Conservation (phyloP, 2,797 vertebrate genomes). For the Tapera naevia region DNA sequence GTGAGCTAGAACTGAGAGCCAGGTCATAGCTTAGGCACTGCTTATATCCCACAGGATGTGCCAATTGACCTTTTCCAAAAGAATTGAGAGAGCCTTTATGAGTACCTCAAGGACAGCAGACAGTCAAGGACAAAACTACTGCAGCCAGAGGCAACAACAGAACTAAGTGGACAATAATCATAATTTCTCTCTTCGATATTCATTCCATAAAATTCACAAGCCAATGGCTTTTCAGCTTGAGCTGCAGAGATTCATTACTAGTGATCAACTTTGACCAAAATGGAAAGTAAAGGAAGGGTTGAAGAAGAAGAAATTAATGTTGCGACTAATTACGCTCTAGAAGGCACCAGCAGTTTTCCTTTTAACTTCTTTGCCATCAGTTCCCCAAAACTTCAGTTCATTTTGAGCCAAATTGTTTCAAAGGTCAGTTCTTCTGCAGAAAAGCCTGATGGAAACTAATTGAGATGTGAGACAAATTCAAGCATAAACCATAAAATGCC, state of each 20-base stretch:
- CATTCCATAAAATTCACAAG: not conserved
- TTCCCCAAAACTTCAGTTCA: not conserved
- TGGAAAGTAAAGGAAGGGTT: not conserved
- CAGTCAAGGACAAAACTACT: not conserved
- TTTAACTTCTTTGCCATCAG: not conserved
- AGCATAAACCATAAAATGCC: not conserved
- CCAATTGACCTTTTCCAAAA: not conserved
- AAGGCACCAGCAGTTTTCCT: not conserved
- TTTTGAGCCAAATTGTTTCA: not conserved
- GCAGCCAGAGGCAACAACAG: not conserved
- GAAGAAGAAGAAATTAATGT: conserved; percentile 8
- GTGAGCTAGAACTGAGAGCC: not conserved
- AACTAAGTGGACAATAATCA: not conserved
- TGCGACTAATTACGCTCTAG: not conserved
- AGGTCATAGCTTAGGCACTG: not conserved
- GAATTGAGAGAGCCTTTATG: not conserved
- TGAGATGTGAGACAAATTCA: not conserved
- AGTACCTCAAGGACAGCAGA: not conserved
- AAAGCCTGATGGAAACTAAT: conserved; percentile 1
- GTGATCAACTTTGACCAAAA: not conserved
- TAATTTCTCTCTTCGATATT: not conserved
- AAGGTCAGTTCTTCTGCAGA: not conserved
- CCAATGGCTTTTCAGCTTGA: not conserved
- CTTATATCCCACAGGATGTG: not conserved
- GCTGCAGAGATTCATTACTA: not conserved